These are phyloP conservation scores for Nymphalis c-album DNA, from an alignment of 2,888 invertebrate species.

Conservation along the genomic window DNA sequence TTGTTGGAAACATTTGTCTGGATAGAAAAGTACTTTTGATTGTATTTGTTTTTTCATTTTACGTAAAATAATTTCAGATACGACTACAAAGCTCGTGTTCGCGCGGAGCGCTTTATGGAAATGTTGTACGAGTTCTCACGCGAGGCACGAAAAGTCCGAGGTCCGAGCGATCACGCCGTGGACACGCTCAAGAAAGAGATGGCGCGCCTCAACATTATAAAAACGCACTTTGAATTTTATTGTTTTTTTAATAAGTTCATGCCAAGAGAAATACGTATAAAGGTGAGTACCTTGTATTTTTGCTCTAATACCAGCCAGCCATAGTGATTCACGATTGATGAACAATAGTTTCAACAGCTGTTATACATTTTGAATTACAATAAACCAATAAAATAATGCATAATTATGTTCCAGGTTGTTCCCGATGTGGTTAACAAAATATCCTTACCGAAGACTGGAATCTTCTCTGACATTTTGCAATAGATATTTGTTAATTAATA, in stretches of 20 bases:
- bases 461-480: constrained; percentile 57
- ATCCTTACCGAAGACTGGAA: constrained; percentile 55
- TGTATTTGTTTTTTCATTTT: neutral
- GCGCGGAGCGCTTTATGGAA: constrained; percentile 66
- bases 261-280: constrained; percentile 67
- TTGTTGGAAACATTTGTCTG: too few species aligned
- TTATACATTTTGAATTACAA: too few species aligned
- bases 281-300: constrained; percentile 49
- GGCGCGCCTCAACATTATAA: constrained; percentile 61
- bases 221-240: constrained; percentile 70
- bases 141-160: constrained; percentile 46
- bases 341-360: too few species aligned
- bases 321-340: too few species aligned
- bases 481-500: constrained; percentile 11
- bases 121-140: constrained; percentile 58
- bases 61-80: constrained; percentile 51
- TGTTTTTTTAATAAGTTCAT: constrained; percentile 66
- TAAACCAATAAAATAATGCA: neutral
- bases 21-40: too few species aligned
- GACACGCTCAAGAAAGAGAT: constrained; percentile 60
- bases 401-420: constrained; percentile 47
- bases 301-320: too few species aligned
- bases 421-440: constrained; percentile 67
- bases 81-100: constrained; percentile 67
- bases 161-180: constrained; percentile 46